Evolutionary conservation across 2,888 invertebrate species (phyloP), one percentile per base, ranked within the genome.

Genomic region (Leptodirus hochenwartii): DNA sequence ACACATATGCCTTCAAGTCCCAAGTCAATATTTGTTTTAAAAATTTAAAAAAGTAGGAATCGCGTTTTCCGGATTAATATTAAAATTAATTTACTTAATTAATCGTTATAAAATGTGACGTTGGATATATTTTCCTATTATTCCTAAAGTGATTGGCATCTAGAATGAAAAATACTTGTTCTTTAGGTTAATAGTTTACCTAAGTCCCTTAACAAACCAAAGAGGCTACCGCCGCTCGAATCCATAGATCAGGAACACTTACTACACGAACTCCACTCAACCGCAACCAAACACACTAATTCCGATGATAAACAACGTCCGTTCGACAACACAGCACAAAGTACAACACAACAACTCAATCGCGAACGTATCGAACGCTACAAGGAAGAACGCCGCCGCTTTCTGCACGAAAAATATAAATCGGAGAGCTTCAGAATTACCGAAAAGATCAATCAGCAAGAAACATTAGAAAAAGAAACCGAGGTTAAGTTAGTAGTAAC

Each of bases 351-450:
- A 33, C 52, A 75, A 35, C 47, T 72, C 13, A 76, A 78, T 43
- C 59, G 87, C 26, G 85, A 87, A 47, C 58, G 87, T 25, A 84
- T 88, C 38, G 85, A 88, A 53, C 77, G 79, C 49, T 88, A 87
- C 50, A 88, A 88, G 56, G 84, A 87, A 47, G 87, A 88, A 47
- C 59, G 87, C n/a, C 62, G 88, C 29, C 76, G 73, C 41, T 80
- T 82, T 44, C 55, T 87, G 9, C 66, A 84, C 25, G 84, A 87
- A 47, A 85, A 84, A 50, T 85, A 84, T 49, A 75, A 80, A 37
- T 75, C 80, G 2, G 82, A 82, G 41, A 76, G 81, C 6, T 75
- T 85, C 34, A 63, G 20, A 6, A n/a, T 20, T 8, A 20, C 20
- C n/a, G n/a, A 20, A 8, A 20, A 20, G n/a, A 20, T 20, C n/a